Evolutionary conservation across 2,113 vertebrate species (phyloP).

Genomic region (Progne subis): DNA sequence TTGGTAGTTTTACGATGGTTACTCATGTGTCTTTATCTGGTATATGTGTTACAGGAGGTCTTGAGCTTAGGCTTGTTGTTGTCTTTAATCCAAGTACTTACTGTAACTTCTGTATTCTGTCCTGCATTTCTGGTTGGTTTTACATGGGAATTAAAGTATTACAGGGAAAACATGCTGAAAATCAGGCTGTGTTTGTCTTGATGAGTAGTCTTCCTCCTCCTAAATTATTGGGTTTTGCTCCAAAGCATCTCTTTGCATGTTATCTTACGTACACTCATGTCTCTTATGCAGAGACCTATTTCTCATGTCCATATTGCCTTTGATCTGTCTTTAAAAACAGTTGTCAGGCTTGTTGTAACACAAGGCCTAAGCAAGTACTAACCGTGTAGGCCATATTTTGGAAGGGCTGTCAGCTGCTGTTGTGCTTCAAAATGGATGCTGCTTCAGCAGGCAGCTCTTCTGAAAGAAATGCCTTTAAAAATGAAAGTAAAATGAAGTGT

Average conservation of each 20-base stretch:
- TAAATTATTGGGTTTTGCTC: background rate
- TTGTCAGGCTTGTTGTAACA: background rate
- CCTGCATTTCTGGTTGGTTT: background rate
- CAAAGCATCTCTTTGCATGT: background rate
- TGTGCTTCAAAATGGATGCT: background rate
- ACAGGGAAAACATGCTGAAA: background rate
- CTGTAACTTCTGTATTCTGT: background rate
- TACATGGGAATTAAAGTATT: background rate
- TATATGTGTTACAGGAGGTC: background rate
- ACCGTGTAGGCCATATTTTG: background rate
- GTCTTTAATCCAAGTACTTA: background rate
- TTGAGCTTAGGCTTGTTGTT: background rate
- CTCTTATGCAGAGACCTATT: background rate
- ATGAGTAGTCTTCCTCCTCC: background rate
- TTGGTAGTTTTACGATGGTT: background rate
- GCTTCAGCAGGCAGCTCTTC: background rate
- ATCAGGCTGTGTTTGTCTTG: background rate
- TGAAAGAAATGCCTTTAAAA: background rate
- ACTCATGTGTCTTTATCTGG: fast-evolving
- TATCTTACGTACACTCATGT: fast-evolving
- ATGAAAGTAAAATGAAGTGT: background rate
- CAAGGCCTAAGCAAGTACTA: background rate
- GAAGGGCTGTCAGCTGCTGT: background rate
- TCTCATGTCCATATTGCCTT: fast-evolving
- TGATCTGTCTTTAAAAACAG: background rate